Conservation (phyloP, 2,888 invertebrate genomes). For the Caenorhabditis becei region DNA sequence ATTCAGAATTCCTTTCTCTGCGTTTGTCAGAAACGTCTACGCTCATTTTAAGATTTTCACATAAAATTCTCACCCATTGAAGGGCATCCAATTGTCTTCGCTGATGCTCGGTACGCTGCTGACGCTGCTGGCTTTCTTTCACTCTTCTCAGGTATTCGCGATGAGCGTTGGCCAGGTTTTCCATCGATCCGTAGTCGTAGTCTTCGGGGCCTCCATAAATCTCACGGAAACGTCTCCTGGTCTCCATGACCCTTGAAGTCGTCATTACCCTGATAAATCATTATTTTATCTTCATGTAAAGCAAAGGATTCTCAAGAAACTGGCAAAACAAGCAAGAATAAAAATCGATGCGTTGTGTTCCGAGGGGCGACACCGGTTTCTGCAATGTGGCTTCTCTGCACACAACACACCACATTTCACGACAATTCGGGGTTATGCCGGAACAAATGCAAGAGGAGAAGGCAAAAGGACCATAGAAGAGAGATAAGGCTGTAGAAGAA, state of each 20-base stretch:
- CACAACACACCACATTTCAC: constrained; percentile 35
- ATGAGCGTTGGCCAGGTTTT: constrained; percentile 38
- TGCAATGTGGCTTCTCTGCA: constrained; percentile 8
- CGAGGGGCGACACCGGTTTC: not conserved
- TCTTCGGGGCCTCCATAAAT: not conserved
- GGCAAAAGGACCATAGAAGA: not conserved
- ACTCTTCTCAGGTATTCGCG: constrained; percentile 20
- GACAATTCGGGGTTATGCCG: constrained; percentile 20
- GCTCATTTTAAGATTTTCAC: not conserved
- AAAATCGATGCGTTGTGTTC: not conserved
- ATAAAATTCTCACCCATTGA: constrained; percentile 23
- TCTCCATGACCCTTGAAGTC: constrained; percentile 1
- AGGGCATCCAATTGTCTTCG: not conserved
- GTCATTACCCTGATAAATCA: not conserved
- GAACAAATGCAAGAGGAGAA: not conserved
- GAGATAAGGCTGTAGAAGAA: too few species aligned
- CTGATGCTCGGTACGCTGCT: not conserved
- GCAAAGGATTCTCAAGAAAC: not conserved
- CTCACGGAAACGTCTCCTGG: constrained; percentile 18
- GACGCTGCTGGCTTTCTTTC: not conserved
- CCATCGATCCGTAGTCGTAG: constrained; percentile 36
- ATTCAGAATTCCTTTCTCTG: not conserved
- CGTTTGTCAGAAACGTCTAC: too few species aligned
- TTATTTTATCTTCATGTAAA: not conserved
- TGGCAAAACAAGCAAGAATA: not conserved